phyloP scores from a whole-genome alignment of 2,797 vertebrate genomes.

The Anolis apletophallus region DNA sequence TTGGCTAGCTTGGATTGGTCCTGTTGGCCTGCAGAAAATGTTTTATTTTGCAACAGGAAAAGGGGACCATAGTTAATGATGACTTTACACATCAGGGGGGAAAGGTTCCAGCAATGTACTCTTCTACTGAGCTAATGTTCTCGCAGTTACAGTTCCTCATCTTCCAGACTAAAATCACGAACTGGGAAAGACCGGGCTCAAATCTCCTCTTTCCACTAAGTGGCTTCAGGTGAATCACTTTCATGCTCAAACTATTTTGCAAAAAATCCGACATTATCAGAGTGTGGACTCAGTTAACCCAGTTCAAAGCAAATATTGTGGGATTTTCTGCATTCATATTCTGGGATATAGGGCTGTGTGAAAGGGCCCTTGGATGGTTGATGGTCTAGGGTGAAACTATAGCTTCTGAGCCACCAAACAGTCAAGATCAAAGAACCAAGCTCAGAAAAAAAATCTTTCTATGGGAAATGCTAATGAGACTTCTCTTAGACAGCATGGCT shows the following conservation, averaged over 20 bases:
- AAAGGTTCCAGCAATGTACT: too few species aligned
- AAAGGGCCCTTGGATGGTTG: too few species aligned
- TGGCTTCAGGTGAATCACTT: neutral
- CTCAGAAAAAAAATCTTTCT: neutral
- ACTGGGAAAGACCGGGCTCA: neutral
- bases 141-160: neutral
- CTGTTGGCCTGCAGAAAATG: neutral
- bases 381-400: neutral
- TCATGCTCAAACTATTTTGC: neutral
- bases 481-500: too few species aligned
- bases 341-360: too few species aligned
- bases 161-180: neutral
- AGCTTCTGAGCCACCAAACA: neutral
- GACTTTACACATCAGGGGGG: neutral
- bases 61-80: too few species aligned
- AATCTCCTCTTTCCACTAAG: neutral
- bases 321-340: too few species aligned
- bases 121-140: neutral
- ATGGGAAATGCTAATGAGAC: too few species aligned
- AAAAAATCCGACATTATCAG: too few species aligned
- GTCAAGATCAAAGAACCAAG: neutral
- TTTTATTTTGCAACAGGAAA: neutral
- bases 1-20: slow-evolving; percentile 35
- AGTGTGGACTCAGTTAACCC: too few species aligned
- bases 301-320: too few species aligned